Evolutionary conservation across 1,140 invertebrate species (phyloP).

Genomic region (honey bee (Apis mellifera)): DNA sequence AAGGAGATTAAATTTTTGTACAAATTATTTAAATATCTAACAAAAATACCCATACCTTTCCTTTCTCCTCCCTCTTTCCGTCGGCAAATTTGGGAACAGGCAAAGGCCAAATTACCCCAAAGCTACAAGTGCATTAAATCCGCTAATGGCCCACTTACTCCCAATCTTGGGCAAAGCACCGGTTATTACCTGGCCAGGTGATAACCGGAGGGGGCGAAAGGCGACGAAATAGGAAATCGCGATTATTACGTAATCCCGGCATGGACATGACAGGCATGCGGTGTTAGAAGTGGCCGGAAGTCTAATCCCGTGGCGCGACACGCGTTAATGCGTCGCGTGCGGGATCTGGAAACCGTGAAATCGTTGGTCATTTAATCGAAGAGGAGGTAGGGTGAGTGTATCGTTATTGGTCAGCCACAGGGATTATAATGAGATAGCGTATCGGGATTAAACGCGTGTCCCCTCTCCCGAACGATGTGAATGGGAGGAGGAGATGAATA

Average conservation of each 20-base stretch:
- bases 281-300: slow-evolving; percentile 7
- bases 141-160: neutral
- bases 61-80: too few species aligned
- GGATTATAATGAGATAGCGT: slow-evolving; percentile 59
- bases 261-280: neutral
- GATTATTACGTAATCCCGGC: slow-evolving; percentile 21
- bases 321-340: slow-evolving; percentile 26
- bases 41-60: too few species aligned
- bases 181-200: too few species aligned
- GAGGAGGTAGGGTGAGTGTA: neutral
- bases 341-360: neutral
- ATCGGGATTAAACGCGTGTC: slow-evolving; percentile 56
- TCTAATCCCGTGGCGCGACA: slow-evolving; percentile 48
- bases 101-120: neutral
- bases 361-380: slow-evolving; percentile 55
- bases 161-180: neutral
- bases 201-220: neutral
- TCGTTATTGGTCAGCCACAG: slow-evolving; percentile 55
- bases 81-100: neutral
- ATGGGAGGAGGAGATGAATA: slow-evolving; percentile 1
- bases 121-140: neutral
- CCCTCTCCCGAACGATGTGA: slow-evolving; percentile 4
- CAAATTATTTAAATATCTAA: too few species aligned
- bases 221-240: slow-evolving; percentile 15
- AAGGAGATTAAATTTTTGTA: too few species aligned